Percentiles rank a stretch among this genome's conserved stretches.
These are phyloP conservation scores for Lagopus leucura DNA, from an alignment of 2,113 vertebrate genomes.

Conservation along the genomic window DNA sequence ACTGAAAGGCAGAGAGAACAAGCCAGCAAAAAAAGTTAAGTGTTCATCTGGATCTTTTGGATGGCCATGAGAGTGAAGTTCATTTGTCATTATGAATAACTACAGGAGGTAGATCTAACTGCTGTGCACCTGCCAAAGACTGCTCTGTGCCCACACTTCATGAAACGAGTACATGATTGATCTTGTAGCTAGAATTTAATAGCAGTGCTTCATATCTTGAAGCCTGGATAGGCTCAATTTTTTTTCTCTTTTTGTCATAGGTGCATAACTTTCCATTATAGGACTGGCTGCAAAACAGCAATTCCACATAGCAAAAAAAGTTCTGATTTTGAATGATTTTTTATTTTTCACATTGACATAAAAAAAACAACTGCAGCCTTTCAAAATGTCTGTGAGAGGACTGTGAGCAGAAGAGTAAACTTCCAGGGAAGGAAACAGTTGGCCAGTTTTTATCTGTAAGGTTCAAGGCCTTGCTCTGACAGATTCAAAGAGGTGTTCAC, in stretches of 20 bases:
- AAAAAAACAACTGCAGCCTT: not conserved
- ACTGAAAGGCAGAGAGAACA: not conserved
- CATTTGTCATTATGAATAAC: not conserved
- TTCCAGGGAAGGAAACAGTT: not conserved
- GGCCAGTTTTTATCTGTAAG: not conserved
- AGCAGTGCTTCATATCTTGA: not conserved
- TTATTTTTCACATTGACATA: not conserved
- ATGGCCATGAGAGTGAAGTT: not conserved
- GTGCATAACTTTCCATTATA: constrained; percentile 25
- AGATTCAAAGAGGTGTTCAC: not conserved
- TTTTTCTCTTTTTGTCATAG: constrained; percentile 14
- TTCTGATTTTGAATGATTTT: constrained; percentile 15
- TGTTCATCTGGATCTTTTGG: not conserved
- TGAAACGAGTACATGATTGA: not conserved
- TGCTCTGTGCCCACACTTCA: not conserved
- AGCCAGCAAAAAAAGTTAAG: not conserved
- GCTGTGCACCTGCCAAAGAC: constrained; percentile 22
- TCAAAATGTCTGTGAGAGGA: not conserved
- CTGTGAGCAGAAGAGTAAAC: not conserved
- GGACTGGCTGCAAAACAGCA: not conserved
- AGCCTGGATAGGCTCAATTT: constrained; percentile 23
- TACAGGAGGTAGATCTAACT: not conserved
- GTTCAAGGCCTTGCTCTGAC: not conserved
- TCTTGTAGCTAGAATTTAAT: constrained; percentile 3
- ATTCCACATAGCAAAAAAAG: not conserved